Evolutionary conservation across 1,140 invertebrate genomes (phyloP).

Genomic region (Drosophila pectinifera): DNA sequence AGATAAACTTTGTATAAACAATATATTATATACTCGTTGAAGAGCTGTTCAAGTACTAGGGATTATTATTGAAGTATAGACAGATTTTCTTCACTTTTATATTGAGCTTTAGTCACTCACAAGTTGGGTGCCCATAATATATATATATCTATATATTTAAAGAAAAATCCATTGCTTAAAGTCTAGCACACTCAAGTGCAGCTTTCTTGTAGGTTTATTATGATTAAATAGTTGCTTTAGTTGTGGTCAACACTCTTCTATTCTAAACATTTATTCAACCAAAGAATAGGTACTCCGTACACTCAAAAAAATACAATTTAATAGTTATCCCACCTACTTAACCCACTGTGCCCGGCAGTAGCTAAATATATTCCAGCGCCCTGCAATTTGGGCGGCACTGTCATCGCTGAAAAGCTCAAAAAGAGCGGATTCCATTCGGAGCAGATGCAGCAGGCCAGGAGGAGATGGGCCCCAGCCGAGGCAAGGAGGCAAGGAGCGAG

Average conservation of each 20-base stretch:
- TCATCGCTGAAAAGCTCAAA: constrained; percentile 16
- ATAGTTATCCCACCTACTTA: neutral
- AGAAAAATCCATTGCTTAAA: no score
- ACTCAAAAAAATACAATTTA: no score
- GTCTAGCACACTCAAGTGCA: neutral
- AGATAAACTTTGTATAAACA: no score
- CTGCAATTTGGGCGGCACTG: constrained; percentile 67
- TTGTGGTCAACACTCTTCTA: neutral
- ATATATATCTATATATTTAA: no score
- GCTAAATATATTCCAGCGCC: constrained; percentile 67
- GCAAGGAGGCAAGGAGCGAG: constrained; percentile 3
- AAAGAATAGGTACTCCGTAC: no score
- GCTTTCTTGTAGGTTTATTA: neutral
- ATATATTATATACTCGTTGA: no score
- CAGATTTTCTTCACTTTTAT: no score
- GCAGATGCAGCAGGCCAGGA: constrained; percentile 21
- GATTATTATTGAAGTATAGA: no score
- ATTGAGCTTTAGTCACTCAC: no score
- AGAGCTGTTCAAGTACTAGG: no score
- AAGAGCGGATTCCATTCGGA: constrained; percentile 6
- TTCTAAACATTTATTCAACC: neutral
- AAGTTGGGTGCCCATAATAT: no score
- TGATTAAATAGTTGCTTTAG: neutral
- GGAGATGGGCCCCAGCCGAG: neutral
- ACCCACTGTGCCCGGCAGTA: constrained; percentile 32